These are phyloP conservation scores for Drosophila ohnishii DNA, from an alignment of 1,140 invertebrate genomes.

Conservation along the genomic window DNA sequence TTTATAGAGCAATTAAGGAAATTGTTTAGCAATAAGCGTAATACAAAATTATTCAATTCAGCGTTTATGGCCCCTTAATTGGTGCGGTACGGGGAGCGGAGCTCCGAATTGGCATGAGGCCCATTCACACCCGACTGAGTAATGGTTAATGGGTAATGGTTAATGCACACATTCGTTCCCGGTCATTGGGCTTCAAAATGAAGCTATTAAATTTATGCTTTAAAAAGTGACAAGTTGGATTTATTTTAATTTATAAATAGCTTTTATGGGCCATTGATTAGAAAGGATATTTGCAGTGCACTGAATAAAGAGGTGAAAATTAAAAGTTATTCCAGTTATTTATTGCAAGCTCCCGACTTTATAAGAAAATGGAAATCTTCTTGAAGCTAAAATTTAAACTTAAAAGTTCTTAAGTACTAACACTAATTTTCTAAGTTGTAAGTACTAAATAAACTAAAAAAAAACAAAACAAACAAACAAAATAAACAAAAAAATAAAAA, in stretches of 20 bases:
- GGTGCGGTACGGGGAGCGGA: constrained; percentile 33
- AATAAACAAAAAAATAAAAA: too few relatives aligned
- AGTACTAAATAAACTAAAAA: background rate
- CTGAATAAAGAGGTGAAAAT: background rate
- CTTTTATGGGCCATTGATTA: background rate
- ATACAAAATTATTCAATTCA: constrained; percentile 58
- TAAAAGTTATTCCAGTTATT: background rate
- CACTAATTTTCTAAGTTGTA: background rate
- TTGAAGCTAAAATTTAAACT: too few relatives aligned
- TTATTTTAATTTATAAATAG: constrained; percentile 10
- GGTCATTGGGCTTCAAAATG: constrained; percentile 34
- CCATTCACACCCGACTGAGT: constrained; percentile 49
- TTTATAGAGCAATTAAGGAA: constrained; percentile 54
- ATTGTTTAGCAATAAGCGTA: constrained; percentile 54
- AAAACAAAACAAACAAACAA: too few relatives aligned
- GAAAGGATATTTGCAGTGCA: background rate
- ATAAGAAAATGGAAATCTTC: background rate
- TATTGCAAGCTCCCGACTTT: background rate
- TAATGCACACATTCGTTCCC: constrained; percentile 50
- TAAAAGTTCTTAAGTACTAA: too few relatives aligned
- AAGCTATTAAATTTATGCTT: constrained; percentile 30
- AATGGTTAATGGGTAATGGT: constrained; percentile 26
- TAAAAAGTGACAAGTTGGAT: constrained; percentile 16
- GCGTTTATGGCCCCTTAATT: constrained; percentile 53
- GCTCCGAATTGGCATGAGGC: constrained; percentile 45